Evolutionary conservation across 1,140 invertebrate genomes (phyloP).

Genomic region (Atta texana): DNA sequence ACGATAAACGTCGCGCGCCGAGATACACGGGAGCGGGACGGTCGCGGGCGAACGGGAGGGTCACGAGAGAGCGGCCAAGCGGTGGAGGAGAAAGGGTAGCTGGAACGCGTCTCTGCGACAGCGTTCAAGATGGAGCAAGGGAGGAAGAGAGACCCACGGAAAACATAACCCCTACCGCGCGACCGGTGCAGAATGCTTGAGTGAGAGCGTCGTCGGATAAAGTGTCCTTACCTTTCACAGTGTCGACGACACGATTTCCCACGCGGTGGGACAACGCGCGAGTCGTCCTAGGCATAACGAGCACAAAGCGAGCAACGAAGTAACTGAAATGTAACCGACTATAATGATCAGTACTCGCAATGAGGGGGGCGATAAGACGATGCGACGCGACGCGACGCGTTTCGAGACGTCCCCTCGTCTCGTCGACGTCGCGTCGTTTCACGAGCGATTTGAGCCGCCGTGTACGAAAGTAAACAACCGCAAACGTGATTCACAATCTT

Average conservation of each 20-base stretch:
- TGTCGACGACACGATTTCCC: slow-evolving; percentile 18
- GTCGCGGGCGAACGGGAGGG: neutral
- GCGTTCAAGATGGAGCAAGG: slow-evolving; percentile 67
- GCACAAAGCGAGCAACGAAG: no score
- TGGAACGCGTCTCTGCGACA: slow-evolving; percentile 11
- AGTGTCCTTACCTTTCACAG: slow-evolving; percentile 65
- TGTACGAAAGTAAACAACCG: no score
- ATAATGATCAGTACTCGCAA: neutral
- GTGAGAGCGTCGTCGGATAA: slow-evolving; percentile 46
- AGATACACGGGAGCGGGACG: neutral
- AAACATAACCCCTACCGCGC: slow-evolving; percentile 71
- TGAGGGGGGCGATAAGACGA: no score
- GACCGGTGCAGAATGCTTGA: slow-evolving; percentile 34
- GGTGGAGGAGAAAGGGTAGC: neutral
- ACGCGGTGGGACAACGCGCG: neutral
- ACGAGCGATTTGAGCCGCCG: neutral
- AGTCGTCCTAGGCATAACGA: slow-evolving; percentile 3
- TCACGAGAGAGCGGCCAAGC: neutral
- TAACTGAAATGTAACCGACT: neutral
- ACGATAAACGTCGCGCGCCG: neutral
- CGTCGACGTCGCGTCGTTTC: neutral
- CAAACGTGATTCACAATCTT: neutral
- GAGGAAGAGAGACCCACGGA: slow-evolving; percentile 61
- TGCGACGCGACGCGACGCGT: neutral
- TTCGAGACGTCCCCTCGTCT: neutral